Evolutionary conservation across 2,888 invertebrate species (phyloP).

Genomic region (Euplagia quadripunctaria): DNA sequence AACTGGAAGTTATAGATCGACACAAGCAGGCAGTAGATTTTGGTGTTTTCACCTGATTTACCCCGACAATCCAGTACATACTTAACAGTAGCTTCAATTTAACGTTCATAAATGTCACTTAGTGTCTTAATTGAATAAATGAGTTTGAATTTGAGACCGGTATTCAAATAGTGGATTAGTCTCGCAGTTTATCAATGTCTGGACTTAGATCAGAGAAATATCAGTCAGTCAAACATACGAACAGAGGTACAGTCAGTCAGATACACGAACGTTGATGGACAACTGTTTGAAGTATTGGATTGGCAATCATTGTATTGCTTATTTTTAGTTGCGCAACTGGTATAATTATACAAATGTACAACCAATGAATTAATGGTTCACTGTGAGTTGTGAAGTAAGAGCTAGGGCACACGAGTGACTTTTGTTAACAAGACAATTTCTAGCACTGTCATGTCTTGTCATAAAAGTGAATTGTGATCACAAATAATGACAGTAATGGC

Average conservation of each 20-base stretch:
- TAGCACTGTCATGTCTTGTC: background rate
- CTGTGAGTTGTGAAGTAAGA: background rate
- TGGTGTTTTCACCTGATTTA: too few relatives aligned
- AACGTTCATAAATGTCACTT: too few relatives aligned
- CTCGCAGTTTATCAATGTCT: background rate
- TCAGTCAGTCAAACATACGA: background rate
- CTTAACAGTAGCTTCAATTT: too few relatives aligned
- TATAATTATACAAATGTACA: background rate
- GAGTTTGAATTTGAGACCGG: too few relatives aligned
- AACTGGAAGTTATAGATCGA: too few relatives aligned
- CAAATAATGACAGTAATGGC: background rate
- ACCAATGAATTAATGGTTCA: constrained; percentile 1
- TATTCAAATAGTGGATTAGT: too few relatives aligned
- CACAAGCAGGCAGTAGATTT: too few relatives aligned
- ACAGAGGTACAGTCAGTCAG: background rate
- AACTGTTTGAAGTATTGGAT: background rate
- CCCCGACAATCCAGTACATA: too few relatives aligned
- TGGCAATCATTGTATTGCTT: too few relatives aligned
- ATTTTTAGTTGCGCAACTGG: background rate
- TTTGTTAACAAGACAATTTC: background rate
- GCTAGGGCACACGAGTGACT: background rate
- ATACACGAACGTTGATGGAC: background rate
- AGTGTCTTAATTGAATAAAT: too few relatives aligned
- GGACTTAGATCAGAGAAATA: background rate
- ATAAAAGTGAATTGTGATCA: background rate